These are phyloP conservation scores for Epistrophella euchroma DNA, from an alignment of 2,888 invertebrate species.

Conservation along the genomic window DNA sequence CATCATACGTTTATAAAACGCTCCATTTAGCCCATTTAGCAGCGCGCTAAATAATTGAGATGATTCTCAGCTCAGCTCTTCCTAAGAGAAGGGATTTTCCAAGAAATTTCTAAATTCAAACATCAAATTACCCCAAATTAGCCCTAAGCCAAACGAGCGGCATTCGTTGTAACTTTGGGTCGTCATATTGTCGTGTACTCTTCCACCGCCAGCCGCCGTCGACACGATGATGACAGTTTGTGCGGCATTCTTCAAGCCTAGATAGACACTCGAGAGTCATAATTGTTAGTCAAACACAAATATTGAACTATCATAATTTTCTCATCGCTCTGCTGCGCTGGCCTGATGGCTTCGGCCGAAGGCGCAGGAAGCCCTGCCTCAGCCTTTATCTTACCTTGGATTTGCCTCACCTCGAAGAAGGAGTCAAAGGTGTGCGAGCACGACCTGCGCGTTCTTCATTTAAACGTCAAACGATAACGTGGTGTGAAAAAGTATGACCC, in stretches of 20 bases:
- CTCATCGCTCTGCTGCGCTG: too few relatives aligned
- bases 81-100: constrained; percentile 59
- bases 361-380: constrained; percentile 23
- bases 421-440: constrained; percentile 61
- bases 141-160: constrained; percentile 30
- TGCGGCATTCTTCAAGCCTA: constrained; percentile 73
- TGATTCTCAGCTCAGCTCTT: constrained; percentile 33
- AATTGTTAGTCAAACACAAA: constrained; percentile 76
- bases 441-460: constrained; percentile 30
- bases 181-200: not conserved
- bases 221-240: constrained; percentile 33
- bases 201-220: constrained; percentile 15
- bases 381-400: constrained; percentile 16
- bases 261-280: constrained; percentile 74
- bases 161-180: constrained; percentile 35
- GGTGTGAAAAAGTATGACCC: constrained; percentile 66
- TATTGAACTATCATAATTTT: constrained; percentile 76
- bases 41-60: constrained; percentile 50
- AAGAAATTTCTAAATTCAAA: constrained; percentile 72
- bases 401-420: constrained; percentile 24
- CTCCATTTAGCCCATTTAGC: constrained; percentile 61
- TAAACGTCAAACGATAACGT: constrained; percentile 54
- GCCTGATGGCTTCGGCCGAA: constrained; percentile 13
- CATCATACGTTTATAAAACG: constrained; percentile 56
- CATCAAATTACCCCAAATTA: constrained; percentile 66